Evolutionary conservation across 2,888 invertebrate species (phyloP).

Genomic region (Chesias legatella): DNA sequence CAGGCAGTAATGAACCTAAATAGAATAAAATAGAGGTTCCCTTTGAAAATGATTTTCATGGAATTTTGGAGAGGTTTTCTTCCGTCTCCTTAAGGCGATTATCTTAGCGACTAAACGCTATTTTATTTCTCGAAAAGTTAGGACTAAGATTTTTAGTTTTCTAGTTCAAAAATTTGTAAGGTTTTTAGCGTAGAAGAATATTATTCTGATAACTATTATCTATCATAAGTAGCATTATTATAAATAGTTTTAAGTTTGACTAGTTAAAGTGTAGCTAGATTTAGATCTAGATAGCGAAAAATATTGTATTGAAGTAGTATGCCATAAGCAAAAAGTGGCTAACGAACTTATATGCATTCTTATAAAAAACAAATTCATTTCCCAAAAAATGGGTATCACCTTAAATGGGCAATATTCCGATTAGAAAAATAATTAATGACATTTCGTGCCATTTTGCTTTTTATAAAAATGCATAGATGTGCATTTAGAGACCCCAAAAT

Average conservation of each 20-base stretch:
- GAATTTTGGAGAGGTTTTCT: constrained; percentile 42
- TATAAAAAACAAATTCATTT: constrained; percentile 43
- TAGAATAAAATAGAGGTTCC: constrained; percentile 3
- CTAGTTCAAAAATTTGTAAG: constrained; percentile 67
- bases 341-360: constrained; percentile 50
- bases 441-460: constrained; percentile 43
- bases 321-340: constrained; percentile 60
- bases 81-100: constrained; percentile 55
- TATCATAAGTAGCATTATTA: constrained; percentile 48
- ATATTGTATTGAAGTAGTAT: constrained; percentile 59
- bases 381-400: constrained; percentile 37
- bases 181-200: constrained; percentile 78
- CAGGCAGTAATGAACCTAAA: neutral
- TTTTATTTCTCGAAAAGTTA: constrained; percentile 47
- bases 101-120: constrained; percentile 54
- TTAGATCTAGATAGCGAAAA: constrained; percentile 64
- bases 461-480: constrained; percentile 52
- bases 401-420: constrained; percentile 43
- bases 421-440: constrained; percentile 46
- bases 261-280: constrained; percentile 62
- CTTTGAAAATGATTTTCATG: constrained; percentile 4
- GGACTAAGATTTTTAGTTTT: constrained; percentile 63
- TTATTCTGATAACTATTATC: constrained; percentile 68
- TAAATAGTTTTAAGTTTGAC: constrained; percentile 57
- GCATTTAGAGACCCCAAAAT: constrained; percentile 40